These are phyloP conservation scores for Corvus moneduloides DNA, from an alignment of 2,113 vertebrate species.

Conservation along the genomic window DNA sequence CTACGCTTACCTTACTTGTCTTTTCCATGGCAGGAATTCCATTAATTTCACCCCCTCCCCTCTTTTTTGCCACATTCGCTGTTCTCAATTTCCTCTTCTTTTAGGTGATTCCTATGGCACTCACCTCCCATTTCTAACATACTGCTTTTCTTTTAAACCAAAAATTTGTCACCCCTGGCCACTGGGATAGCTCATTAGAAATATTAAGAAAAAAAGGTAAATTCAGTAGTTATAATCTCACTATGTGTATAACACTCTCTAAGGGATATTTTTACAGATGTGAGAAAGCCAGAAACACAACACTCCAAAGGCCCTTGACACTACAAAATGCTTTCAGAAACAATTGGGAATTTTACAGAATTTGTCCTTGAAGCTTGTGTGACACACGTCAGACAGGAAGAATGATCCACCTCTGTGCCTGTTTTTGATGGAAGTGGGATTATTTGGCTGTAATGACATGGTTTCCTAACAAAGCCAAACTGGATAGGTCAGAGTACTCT, in stretches of 20 bases:
- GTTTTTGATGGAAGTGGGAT: background rate
- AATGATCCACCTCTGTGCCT: background rate
- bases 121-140: background rate
- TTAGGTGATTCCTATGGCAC: background rate
- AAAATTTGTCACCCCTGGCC: background rate
- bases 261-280: background rate
- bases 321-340: background rate
- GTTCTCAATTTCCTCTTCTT: background rate
- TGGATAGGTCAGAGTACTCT: background rate
- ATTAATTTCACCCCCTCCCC: background rate
- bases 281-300: background rate
- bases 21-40: background rate
- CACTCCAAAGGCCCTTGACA: background rate
- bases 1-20: background rate
- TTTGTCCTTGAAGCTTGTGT: background rate
- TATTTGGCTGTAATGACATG: background rate
- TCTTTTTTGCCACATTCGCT: rapidly evolving
- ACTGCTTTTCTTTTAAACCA: background rate
- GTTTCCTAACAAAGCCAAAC: background rate
- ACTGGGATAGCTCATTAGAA: background rate
- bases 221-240: background rate
- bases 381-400: background rate
- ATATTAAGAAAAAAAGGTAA: background rate
- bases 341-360: background rate
- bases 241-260: background rate